A percentile compares a stretch with the other conserved stretches of the same genome.
Evolutionary conservation across 1,140 invertebrate species (phyloP).

Genomic region (Carposina sasakii): DNA sequence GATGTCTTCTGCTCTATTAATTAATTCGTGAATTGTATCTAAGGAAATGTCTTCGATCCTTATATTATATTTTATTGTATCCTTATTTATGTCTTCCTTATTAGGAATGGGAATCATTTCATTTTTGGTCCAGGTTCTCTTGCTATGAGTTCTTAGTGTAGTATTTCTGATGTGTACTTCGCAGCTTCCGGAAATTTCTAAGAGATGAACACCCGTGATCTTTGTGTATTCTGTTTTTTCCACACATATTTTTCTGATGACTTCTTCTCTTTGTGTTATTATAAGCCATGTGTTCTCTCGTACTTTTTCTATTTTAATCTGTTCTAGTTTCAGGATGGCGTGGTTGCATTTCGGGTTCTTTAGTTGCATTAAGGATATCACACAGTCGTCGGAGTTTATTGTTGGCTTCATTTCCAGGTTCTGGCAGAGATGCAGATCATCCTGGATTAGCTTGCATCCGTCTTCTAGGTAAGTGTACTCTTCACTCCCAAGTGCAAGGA

Average conservation of each 20-base stretch:
- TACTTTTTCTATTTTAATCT: not conserved
- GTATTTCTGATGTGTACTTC: not conserved
- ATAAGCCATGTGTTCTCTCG: not conserved
- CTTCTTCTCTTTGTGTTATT: not conserved
- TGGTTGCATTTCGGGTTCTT: not conserved
- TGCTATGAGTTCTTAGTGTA: not conserved
- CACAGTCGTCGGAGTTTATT: not conserved
- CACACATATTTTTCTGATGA: not conserved
- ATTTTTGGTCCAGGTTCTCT: not conserved
- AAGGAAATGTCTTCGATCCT: not conserved
- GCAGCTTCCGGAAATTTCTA: not conserved
- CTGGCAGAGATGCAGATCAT: not conserved
- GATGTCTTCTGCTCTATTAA: not conserved
- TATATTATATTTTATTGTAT: not conserved
- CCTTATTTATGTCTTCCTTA: not conserved
- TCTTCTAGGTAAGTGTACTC: constrained; percentile 4
- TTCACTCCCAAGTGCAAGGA: constrained; percentile 4
- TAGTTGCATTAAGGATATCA: not conserved
- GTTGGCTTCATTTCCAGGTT: not conserved
- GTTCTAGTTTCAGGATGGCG: not conserved
- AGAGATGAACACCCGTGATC: not conserved
- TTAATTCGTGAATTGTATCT: not conserved
- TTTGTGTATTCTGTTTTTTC: not conserved
- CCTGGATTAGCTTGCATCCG: not conserved
- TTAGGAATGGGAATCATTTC: not conserved